Percentiles rank a stretch among this genome's conserved stretches.
Evolutionary conservation across 2,888 invertebrate genomes (phyloP).

Genomic region (Cremastobaeus sp.): DNA sequence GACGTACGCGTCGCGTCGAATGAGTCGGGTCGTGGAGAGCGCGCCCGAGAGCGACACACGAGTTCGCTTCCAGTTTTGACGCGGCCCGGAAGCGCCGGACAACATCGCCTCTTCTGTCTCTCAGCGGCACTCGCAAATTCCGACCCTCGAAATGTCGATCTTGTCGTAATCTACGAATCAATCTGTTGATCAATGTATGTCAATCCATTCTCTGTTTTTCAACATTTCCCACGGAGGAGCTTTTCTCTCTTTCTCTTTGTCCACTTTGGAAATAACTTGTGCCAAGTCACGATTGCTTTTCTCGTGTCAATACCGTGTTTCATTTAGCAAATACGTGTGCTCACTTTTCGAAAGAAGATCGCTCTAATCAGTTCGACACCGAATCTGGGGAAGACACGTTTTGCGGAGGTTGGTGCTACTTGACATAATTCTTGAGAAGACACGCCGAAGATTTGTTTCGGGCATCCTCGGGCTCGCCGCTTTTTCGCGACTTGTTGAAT

Average conservation of each 20-base stretch:
- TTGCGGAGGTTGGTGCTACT: constrained; percentile 35
- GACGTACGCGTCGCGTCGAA: constrained; percentile 45
- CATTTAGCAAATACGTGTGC: too few species aligned
- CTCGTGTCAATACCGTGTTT: too few species aligned
- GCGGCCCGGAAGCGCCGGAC: constrained; percentile 40
- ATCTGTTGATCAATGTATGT: too few species aligned
- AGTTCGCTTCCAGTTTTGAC: constrained; percentile 44
- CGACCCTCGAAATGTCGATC: background rate
- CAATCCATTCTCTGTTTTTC: too few species aligned
- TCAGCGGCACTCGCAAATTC: background rate
- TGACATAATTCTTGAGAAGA: constrained; percentile 25
- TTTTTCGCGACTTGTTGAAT: constrained; percentile 9
- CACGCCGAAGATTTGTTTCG: background rate
- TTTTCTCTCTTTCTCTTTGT: background rate
- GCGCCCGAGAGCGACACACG: constrained; percentile 42
- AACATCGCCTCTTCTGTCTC: constrained; percentile 18
- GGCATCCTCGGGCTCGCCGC: background rate
- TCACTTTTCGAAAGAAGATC: constrained; percentile 34
- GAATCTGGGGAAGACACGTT: constrained; percentile 24
- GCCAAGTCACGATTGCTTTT: background rate
- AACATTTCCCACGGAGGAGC: too few species aligned
- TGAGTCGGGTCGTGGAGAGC: constrained; percentile 51
- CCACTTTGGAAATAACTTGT: background rate
- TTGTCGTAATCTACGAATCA: too few species aligned
- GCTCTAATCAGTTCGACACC: constrained; percentile 26